Conservation (phyloP, 2,888 invertebrate species). For the Callimorpha dominula region DNA sequence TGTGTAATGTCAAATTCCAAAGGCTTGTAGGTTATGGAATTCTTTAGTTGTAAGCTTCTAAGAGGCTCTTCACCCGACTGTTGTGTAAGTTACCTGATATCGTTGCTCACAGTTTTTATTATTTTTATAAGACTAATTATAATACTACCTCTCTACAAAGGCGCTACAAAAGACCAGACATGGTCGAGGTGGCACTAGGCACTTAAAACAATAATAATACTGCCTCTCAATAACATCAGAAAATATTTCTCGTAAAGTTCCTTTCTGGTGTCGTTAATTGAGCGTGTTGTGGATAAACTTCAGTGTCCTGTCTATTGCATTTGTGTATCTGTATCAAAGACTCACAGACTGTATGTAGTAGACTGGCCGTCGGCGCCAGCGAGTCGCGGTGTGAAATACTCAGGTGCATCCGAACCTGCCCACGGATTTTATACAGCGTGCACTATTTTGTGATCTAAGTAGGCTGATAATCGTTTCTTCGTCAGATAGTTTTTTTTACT, state of each 20-base stretch:
- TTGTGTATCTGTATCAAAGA: conserved; percentile 49
- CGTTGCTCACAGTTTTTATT: neutral
- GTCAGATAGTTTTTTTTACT: neutral
- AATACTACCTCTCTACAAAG: neutral
- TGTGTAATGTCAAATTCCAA: too few relatives aligned
- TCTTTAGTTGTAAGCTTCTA: neutral
- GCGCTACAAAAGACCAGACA: too few relatives aligned
- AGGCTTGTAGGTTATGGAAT: neutral
- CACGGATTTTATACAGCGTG: conserved; percentile 77
- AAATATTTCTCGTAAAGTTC: neutral
- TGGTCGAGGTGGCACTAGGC: too few relatives aligned
- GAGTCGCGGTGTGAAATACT: conserved; percentile 89
- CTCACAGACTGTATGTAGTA: conserved; percentile 69
- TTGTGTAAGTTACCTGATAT: neutral
- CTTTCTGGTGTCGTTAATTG: neutral
- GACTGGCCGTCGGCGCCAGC: conserved; percentile 86
- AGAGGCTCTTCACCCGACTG: neutral
- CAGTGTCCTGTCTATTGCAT: conserved; percentile 46
- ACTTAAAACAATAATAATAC: too few relatives aligned
- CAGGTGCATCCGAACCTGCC: conserved; percentile 89
- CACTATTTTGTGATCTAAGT: conserved; percentile 45
- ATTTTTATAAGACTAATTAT: neutral
- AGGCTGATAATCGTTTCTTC: conserved; percentile 3
- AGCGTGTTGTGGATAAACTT: neutral
- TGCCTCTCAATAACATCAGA: neutral